Conservation (phyloP, 2,888 invertebrate species). For the Lasius fuliginosus region DNA sequence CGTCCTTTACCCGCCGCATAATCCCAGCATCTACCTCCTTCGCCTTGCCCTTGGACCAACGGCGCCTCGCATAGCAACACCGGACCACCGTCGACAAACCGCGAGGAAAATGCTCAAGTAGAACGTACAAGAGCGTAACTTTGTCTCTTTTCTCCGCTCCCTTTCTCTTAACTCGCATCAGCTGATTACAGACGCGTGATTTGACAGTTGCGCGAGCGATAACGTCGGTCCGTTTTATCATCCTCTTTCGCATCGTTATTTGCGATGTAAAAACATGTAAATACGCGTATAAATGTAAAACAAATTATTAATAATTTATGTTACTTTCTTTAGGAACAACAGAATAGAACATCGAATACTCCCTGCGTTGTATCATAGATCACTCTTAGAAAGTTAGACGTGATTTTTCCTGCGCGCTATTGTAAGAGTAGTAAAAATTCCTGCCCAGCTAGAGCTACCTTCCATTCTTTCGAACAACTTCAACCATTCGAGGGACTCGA, state of each 20-base stretch:
- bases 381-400: neutral
- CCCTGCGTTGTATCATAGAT: neutral
- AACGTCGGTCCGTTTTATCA: neutral
- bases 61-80: slow-evolving; percentile 63
- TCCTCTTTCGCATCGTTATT: neutral
- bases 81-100: slow-evolving; percentile 48
- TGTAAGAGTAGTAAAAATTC: neutral
- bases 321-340: neutral
- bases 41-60: slow-evolving; percentile 61
- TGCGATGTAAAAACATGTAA: neutral
- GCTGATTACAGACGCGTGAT: neutral
- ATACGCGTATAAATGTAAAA: neutral
- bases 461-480: neutral
- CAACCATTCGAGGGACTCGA: neutral
- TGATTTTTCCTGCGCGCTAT: neutral
- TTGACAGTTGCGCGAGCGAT: neutral
- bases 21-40: slow-evolving; percentile 55
- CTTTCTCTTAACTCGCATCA: neutral
- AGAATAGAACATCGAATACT: neutral
- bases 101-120: slow-evolving; percentile 56
- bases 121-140: neutral
- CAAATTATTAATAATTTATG: neutral
- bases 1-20: slow-evolving; percentile 39
- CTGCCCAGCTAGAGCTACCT: neutral
- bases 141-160: neutral